Evolutionary conservation across 2,797 vertebrate species (phyloP).

Genomic region (Amblyraja radiata): DNA sequence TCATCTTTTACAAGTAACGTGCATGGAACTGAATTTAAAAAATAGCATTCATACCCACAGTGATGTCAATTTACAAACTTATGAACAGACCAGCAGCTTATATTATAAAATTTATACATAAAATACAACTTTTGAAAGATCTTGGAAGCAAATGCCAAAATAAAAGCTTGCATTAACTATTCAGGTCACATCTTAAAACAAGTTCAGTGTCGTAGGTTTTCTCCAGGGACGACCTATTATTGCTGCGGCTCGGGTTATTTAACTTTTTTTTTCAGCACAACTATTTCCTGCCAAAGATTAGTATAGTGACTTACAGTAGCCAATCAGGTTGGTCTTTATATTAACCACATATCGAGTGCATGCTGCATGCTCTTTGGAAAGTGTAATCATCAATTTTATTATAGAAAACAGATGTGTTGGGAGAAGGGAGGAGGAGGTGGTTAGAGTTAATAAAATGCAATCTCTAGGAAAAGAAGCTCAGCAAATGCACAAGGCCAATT

Average conservation of each 20-base stretch:
- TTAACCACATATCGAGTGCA: not conserved
- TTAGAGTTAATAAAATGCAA: not conserved
- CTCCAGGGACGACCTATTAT: not conserved
- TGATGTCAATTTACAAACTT: not conserved
- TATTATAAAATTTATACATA: not conserved
- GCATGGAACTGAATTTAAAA: not conserved
- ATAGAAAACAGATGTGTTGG: not conserved
- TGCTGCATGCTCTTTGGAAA: conserved; percentile 10
- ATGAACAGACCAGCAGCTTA: not conserved
- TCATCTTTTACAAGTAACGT: not conserved
- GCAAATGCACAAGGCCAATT: not conserved
- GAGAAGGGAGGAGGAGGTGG: not conserved
- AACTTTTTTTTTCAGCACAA: not conserved
- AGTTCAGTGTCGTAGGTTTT: not conserved
- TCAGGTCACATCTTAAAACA: not conserved
- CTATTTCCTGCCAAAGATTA: conserved; percentile 22
- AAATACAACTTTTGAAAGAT: conserved; percentile 13
- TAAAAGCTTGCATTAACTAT: not conserved
- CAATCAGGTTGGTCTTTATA: conserved; percentile 21
- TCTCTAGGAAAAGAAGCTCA: not conserved
- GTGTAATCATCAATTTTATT: not conserved
- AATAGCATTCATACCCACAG: not conserved
- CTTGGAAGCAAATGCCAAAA: not conserved
- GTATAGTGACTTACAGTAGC: not conserved
- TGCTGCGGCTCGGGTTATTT: not conserved